A percentile compares a stretch with the other conserved stretches of the same genome.
Conservation (phyloP, 2,888 invertebrate species). For the Spisula subtruncata region DNA sequence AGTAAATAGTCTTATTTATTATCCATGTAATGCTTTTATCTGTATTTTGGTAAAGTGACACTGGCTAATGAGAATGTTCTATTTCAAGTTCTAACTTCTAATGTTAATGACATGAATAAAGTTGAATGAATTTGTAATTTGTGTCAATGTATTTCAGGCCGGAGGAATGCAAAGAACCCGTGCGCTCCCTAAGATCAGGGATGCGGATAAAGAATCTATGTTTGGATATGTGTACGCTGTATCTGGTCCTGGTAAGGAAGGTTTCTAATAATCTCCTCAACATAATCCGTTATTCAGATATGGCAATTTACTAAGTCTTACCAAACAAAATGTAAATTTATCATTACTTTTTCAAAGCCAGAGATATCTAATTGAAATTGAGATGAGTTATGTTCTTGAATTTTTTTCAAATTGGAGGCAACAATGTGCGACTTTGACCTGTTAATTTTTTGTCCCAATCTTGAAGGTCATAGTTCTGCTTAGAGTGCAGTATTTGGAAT, state of each 20-base stretch:
- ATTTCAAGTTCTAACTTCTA: too few relatives aligned
- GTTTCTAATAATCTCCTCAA: background rate
- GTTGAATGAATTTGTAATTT: too few relatives aligned
- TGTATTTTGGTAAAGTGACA: too few relatives aligned
- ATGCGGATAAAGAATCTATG: constrained; percentile 95
- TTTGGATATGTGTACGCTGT: constrained; percentile 99
- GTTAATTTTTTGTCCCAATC: background rate
- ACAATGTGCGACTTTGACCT: background rate
- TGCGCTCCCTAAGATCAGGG: constrained; percentile 86
- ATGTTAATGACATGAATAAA: too few relatives aligned
- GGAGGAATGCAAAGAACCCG: constrained; percentile 79
- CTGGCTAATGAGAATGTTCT: background rate
- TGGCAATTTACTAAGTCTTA: too few relatives aligned
- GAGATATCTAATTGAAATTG: too few relatives aligned
- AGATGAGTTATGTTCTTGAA: too few relatives aligned
- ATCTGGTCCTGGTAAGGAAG: constrained; percentile 96
- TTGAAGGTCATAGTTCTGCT: constrained; percentile 4
- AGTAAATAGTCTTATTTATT: background rate
- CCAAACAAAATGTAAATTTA: too few relatives aligned
- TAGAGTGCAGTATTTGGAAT: too few relatives aligned
- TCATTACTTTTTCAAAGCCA: too few relatives aligned
- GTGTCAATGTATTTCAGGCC: constrained; percentile 75
- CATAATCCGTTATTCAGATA: background rate
- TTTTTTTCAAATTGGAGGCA: too few relatives aligned
- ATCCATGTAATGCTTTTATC: background rate